A percentile compares a stretch with the other conserved stretches of the same genome.
Evolutionary conservation across 2,797 vertebrate species (phyloP).

Genomic region (Calcarius lapponicus): DNA sequence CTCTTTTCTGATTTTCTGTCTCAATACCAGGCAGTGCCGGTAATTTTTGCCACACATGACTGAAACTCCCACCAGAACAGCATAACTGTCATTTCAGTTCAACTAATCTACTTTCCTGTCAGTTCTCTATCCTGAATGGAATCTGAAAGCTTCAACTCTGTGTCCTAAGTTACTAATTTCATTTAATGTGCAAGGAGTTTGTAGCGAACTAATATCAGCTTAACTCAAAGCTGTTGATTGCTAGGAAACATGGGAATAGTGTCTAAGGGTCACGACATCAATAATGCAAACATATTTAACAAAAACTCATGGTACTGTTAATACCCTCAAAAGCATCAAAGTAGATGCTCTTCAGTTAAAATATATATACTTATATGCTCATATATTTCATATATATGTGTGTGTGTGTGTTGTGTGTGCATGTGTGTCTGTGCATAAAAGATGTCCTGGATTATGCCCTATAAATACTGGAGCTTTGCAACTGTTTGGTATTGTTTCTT

Average conservation of each 20-base stretch:
- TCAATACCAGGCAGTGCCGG: not conserved
- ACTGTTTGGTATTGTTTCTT: not conserved
- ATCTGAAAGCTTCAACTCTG: not conserved
- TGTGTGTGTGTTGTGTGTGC: not conserved
- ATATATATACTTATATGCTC: not conserved
- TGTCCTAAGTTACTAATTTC: not conserved
- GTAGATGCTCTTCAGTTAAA: not conserved
- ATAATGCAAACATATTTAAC: not conserved
- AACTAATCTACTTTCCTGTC: not conserved
- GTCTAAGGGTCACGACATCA: not conserved
- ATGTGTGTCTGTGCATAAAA: not conserved
- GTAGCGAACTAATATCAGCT: not conserved
- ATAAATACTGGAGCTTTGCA: not conserved
- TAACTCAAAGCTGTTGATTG: not conserved
- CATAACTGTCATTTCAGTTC: not conserved
- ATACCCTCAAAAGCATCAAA: not conserved
- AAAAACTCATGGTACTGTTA: not conserved
- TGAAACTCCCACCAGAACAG: not conserved
- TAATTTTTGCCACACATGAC: not conserved
- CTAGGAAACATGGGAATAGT: not conserved
- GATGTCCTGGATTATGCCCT: not conserved
- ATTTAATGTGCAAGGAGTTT: not conserved
- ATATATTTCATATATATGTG: not conserved
- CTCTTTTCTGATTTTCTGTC: not conserved
- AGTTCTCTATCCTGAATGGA: not conserved